Conservation (phyloP, 2,888 invertebrate species). For the Drosophila emarginata region DNA sequence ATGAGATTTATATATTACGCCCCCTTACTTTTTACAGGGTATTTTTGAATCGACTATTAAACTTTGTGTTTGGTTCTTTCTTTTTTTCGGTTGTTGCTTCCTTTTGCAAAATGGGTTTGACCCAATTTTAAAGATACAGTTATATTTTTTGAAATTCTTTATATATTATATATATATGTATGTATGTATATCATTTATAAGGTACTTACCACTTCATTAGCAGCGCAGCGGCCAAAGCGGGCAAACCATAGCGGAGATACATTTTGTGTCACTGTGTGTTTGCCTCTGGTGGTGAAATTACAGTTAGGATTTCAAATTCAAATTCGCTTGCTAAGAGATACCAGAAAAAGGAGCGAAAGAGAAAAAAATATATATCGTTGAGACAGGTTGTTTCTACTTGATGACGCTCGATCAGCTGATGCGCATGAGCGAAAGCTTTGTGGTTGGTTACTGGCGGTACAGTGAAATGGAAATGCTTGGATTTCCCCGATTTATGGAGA, state of each 20-base stretch:
- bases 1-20: no score
- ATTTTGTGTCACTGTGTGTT: conserved; percentile 42
- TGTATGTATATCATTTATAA: conserved; percentile 3
- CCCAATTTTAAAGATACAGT: conserved; percentile 4
- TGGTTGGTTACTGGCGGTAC: neutral
- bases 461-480: neutral
- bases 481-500: neutral
- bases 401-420: conserved; percentile 4
- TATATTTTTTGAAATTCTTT: neutral
- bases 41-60: neutral
- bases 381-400: neutral
- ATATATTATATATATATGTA: neutral
- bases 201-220: conserved; percentile 75
- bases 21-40: neutral
- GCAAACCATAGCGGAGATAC: conserved; percentile 60
- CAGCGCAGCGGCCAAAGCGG: conserved; percentile 54
- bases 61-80: neutral
- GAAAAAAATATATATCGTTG: neutral
- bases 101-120: neutral
- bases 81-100: neutral
- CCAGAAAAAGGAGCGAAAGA: neutral
- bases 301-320: neutral
- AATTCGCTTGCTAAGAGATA: neutral
- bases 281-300: neutral
- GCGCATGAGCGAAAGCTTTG: neutral